phyloP scores from a whole-genome alignment of 2,888 invertebrate genomes.

The Proisotoma minuta region DNA sequence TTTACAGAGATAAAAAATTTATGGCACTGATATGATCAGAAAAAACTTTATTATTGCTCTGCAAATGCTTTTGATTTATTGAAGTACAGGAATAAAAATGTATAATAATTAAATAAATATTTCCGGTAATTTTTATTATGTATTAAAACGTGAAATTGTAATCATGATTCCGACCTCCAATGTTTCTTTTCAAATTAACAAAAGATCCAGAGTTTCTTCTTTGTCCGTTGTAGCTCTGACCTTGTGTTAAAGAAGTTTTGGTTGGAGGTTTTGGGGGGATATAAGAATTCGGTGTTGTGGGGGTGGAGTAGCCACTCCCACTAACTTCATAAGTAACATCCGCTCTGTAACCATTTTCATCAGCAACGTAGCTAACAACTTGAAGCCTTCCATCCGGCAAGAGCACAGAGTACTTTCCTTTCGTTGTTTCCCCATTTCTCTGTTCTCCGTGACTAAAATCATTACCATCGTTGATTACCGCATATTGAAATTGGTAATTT shows the following conservation, averaged over 20 bases:
- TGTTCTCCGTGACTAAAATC: conserved; percentile 45
- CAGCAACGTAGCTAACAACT: conserved; percentile 41
- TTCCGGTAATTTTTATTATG: no score
- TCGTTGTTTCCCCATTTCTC: conserved; percentile 37
- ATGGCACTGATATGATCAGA: no score
- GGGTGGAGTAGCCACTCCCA: background rate
- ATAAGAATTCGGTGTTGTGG: conserved; percentile 7
- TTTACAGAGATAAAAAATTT: no score
- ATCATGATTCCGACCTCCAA: conserved; percentile 16
- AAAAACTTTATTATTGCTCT: no score
- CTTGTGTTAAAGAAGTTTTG: no score
- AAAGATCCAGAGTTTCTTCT: conserved; percentile 19
- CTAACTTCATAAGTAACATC: conserved; percentile 29
- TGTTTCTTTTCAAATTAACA: conserved; percentile 25
- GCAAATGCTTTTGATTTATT: no score
- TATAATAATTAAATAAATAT: no score
- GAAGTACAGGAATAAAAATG: no score
- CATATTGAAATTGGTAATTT: conserved; percentile 45
- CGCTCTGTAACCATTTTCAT: conserved; percentile 39
- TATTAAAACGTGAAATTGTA: conserved; percentile 23
- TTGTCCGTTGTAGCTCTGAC: background rate
- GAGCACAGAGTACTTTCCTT: conserved; percentile 38
- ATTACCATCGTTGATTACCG: conserved; percentile 38
- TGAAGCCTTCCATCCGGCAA: conserved; percentile 42
- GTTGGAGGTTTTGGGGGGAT: conserved; percentile 1